Base-by-base conservation (phyloP, 2,888 invertebrate genomes). In the Abrostola tripartita region DNA sequence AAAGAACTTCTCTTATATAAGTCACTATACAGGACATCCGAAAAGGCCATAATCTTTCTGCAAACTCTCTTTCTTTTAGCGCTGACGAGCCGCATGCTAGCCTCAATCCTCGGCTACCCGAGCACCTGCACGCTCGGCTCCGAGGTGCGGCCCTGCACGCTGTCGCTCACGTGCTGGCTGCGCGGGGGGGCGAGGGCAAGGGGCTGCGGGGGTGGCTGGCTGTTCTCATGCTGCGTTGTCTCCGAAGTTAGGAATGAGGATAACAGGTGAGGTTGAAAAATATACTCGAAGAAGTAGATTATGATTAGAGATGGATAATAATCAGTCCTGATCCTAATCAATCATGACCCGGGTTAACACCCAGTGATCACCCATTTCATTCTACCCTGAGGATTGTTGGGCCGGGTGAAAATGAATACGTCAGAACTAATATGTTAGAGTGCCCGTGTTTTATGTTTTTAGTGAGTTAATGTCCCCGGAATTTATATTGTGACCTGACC, bases 111-210 rank as follows among this genome's bases (percentile, higher is more conserved):
- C 10, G 96, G 96, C 2, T 96, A 96, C 82, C 96, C 96, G 0
- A 82, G 92, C 5, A 95, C 95, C 10, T 96, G 96, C 79, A 93
- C 88, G 52, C 91, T 95, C 58, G 96, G 95, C 65, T 92, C 95
- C 9, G 94, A 95, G 7, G 94, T 96, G 0, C 95, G 95, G 80
- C 95, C 96, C 0, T 97, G 97, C 82, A 96, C 97, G 0, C 89
- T 97, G 58, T 95, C 97, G 5, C 90, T 97, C 52, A 95, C 96
- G 24, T 97, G 97, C 86, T 97, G 97, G 97, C 90, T 97, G 74
- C 95, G 96, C 38, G 97, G 97, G 0, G 97, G 97, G 11, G 95
- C 95, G 42, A 95, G 96, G 81, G 95, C 95, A 44, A 90, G 96
- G 37, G 96, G 97, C 35, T 97, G 97, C 74, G 96, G 97, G 0